Conservation (phyloP, 2,797 vertebrate genomes). For the Hippopotamyrus pictus region DNA sequence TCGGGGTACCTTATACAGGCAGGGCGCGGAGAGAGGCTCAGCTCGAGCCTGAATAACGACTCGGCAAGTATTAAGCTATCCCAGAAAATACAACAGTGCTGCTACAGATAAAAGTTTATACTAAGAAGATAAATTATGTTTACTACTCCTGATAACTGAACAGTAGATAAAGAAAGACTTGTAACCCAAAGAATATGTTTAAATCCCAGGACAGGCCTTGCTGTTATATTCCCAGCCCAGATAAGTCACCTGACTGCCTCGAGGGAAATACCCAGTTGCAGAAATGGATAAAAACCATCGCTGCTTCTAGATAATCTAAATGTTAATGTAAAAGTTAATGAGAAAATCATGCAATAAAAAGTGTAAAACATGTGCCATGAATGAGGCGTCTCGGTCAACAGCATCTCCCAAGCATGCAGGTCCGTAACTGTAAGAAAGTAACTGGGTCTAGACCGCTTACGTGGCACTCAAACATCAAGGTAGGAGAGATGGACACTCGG, state of each 20-base stretch:
- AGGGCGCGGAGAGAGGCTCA: background rate
- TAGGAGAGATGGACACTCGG: background rate
- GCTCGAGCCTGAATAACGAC: background rate
- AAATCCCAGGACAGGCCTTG: background rate
- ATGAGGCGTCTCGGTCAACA: background rate
- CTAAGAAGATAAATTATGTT: slow-evolving; percentile 2
- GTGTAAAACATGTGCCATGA: background rate
- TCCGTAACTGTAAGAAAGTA: background rate
- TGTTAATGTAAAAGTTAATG: background rate
- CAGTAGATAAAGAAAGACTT: background rate
- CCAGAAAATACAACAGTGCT: background rate
- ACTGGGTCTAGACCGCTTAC: background rate
- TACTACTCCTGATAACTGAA: background rate
- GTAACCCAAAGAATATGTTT: background rate
- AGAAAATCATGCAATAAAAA: background rate
- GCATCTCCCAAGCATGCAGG: background rate
- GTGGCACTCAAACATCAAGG: background rate
- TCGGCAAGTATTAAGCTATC: background rate
- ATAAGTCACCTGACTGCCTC: background rate
- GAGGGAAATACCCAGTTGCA: background rate
- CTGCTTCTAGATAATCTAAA: background rate
- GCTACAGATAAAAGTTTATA: background rate
- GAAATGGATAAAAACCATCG: background rate
- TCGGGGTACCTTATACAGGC: background rate
- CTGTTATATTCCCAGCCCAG: background rate